Evolutionary conservation across 2,113 vertebrate genomes (phyloP).

Genomic region (Scytalopus superciliaris): DNA sequence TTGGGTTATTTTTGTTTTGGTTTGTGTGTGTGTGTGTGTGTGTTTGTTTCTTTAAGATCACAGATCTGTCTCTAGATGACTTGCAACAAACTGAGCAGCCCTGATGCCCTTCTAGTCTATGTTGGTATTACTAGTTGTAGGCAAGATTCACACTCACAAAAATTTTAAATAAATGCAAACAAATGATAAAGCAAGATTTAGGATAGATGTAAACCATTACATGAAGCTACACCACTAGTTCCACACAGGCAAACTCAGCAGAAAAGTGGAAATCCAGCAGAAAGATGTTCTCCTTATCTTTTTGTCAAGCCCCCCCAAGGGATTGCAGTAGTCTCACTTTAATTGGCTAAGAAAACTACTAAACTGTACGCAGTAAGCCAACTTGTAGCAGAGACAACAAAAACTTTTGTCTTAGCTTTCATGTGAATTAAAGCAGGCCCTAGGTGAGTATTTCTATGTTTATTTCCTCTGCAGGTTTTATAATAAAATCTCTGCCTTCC

Average conservation of each 20-base stretch:
- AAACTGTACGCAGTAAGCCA: background rate
- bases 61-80: background rate
- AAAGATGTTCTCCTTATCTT: background rate
- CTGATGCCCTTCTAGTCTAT: background rate
- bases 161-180: background rate
- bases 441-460: background rate
- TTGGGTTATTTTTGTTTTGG: fast-evolving
- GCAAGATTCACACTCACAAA: background rate
- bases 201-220: background rate
- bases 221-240: background rate
- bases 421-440: background rate
- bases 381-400: background rate
- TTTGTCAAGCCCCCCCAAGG: background rate
- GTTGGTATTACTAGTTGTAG: background rate
- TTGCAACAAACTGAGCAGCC: background rate
- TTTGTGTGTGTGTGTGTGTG: no score
- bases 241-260: background rate
- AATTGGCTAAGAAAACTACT: background rate
- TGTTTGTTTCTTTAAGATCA: background rate
- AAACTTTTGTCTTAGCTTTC: background rate
- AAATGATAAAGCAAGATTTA: background rate
- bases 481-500: constrained; percentile 5
- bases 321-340: background rate
- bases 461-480: background rate
- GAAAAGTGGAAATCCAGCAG: background rate